A percentile compares a stretch with the other conserved stretches of the same genome.
phyloP scores from a whole-genome alignment of 2,888 invertebrate species.

The Bugulina stolonifera region DNA sequence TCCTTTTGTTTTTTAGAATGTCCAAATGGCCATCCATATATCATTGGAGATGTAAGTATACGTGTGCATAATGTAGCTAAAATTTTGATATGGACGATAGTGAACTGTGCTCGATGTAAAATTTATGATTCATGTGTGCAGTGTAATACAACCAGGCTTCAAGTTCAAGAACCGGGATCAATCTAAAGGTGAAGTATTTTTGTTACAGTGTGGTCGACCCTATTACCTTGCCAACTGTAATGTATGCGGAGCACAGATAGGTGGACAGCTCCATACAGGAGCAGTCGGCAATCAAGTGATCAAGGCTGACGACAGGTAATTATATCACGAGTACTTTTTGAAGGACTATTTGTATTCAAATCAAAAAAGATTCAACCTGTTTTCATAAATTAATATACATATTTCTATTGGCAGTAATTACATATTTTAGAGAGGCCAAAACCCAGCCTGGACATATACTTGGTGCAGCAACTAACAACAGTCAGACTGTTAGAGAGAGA shows the following conservation, averaged over 20 bases:
- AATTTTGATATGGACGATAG: too few relatives aligned
- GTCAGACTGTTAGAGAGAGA: slow-evolving; percentile 34
- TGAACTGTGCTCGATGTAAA: neutral
- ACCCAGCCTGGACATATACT: slow-evolving; percentile 36
- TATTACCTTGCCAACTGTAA: slow-evolving; percentile 33
- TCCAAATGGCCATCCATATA: slow-evolving; percentile 45
- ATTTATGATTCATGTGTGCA: neutral
- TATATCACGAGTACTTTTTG: neutral
- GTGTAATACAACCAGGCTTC: too few relatives aligned
- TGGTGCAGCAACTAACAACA: slow-evolving; percentile 34
- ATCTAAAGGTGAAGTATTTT: too few relatives aligned
- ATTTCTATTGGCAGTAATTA: neutral
- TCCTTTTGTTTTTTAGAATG: slow-evolving; percentile 36
- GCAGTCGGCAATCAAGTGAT: neutral
- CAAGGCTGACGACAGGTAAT: neutral
- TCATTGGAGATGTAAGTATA: slow-evolving; percentile 43
- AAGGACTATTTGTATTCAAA: neutral
- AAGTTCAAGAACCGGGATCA: too few relatives aligned
- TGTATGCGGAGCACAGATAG: slow-evolving; percentile 35
- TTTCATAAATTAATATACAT: neutral
- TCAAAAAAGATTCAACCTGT: too few relatives aligned
- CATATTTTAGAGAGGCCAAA: slow-evolving; percentile 18
- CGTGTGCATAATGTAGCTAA: too few relatives aligned
- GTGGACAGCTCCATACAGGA: slow-evolving; percentile 30
- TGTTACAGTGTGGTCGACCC: slow-evolving; percentile 41